Percentiles rank a stretch among this genome's conserved stretches.
Evolutionary conservation across 2,797 vertebrate species (phyloP).

Genomic region (Petrocephalus schoutedeni): DNA sequence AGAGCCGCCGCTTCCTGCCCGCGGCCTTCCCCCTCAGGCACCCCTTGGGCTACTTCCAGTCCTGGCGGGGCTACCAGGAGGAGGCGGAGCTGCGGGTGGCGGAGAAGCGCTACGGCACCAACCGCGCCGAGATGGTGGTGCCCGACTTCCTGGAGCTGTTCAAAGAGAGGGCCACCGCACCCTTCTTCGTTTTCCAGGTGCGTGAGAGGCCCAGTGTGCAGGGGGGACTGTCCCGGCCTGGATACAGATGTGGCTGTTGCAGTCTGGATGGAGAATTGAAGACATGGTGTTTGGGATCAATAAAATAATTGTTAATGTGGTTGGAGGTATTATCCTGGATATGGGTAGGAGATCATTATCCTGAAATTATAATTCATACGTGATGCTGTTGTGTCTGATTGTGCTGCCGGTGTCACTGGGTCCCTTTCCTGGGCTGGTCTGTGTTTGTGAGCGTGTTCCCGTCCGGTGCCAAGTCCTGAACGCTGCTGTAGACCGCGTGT

Average conservation of each 20-base stretch:
- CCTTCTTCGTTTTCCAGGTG: slow-evolving; percentile 97
- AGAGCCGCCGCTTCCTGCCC: slow-evolving; percentile 77
- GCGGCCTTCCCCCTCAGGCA: slow-evolving; percentile 77
- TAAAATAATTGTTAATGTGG: neutral
- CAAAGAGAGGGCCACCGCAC: slow-evolving; percentile 89
- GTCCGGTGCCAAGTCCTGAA: neutral
- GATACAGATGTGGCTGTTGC: neutral
- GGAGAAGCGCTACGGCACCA: slow-evolving; percentile 81
- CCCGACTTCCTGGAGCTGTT: slow-evolving; percentile 95
- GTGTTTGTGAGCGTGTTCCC: too few species aligned
- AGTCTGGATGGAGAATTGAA: neutral
- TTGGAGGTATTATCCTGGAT: neutral
- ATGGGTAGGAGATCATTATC: neutral
- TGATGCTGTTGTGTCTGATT: too few species aligned
- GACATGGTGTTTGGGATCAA: neutral
- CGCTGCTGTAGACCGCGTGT: neutral
- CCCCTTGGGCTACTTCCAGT: slow-evolving; percentile 77
- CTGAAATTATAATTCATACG: neutral
- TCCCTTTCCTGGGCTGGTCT: too few species aligned
- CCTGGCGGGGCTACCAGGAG: slow-evolving; percentile 83
- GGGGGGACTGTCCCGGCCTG: neutral
- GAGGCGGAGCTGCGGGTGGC: slow-evolving; percentile 77
- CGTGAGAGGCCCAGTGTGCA: neutral
- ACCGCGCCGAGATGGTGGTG: slow-evolving; percentile 94
- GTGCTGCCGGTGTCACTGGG: too few species aligned